Conservation (phyloP, 1,140 invertebrate genomes). For the Hydropsyche tenuis region DNA sequence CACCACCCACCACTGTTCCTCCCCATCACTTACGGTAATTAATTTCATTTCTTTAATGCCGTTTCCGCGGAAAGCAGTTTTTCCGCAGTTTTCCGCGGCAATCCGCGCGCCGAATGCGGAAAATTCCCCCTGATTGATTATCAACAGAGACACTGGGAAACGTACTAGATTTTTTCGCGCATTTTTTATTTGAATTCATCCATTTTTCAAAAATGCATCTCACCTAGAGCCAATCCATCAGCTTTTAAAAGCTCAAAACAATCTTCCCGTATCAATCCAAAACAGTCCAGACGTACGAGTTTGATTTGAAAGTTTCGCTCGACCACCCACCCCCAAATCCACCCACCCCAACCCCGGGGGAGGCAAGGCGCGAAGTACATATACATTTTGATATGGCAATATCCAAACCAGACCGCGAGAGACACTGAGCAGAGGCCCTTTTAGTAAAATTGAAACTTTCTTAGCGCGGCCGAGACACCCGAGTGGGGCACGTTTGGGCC, state of each 20-base stretch:
- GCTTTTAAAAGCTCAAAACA: too few relatives aligned
- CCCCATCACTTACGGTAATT: conserved; percentile 47
- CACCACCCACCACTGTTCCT: not conserved
- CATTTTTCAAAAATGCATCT: too few relatives aligned
- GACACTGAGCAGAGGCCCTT: conserved; percentile 64
- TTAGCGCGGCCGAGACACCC: conserved; percentile 52
- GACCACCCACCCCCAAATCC: not conserved
- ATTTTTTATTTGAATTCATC: too few relatives aligned
- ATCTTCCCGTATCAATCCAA: not conserved
- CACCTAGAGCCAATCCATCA: too few relatives aligned
- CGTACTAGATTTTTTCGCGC: too few relatives aligned
- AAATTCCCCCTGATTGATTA: too few relatives aligned
- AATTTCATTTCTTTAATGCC: conserved; percentile 50
- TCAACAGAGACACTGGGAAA: too few relatives aligned
- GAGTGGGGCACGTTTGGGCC: conserved; percentile 39
- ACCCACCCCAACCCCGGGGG: not conserved
- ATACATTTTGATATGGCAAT: conserved; percentile 53
- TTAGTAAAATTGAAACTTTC: conserved; percentile 67
- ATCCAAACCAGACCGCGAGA: conserved; percentile 63
- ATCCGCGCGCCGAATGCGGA: too few relatives aligned
- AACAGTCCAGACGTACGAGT: not conserved
- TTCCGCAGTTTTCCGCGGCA: conserved; percentile 23
- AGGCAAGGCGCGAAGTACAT: conserved; percentile 12
- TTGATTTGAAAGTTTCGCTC: conserved; percentile 29
- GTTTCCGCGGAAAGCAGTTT: not conserved